Conservation (phyloP, 2,113 vertebrate genomes). For the Uria aalge region DNA sequence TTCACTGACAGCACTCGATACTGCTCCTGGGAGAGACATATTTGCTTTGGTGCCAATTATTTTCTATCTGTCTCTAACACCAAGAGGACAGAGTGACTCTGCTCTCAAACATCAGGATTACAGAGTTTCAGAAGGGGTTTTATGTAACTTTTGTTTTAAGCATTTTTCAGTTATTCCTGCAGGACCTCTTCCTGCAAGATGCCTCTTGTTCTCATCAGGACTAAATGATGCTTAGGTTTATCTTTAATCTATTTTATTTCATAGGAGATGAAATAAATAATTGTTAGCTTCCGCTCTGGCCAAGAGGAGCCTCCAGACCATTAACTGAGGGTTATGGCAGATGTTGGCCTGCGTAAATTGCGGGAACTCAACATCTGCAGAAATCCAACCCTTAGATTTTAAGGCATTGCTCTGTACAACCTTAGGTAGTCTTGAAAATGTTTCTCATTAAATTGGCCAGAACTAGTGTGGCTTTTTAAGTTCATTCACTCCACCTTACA, state of each 20-base stretch:
- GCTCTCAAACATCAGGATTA: neutral
- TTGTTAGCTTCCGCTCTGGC: neutral
- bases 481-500: neutral
- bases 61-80: neutral
- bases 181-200: neutral
- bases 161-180: neutral
- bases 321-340: neutral
- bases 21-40: neutral
- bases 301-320: neutral
- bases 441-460: neutral
- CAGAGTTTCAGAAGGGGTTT: neutral
- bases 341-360: neutral
- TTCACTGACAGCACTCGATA: neutral
- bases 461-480: neutral
- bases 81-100: neutral
- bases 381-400: neutral
- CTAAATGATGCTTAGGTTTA: neutral
- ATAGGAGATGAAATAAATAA: neutral
- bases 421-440: neutral
- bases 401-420: neutral
- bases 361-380: neutral
- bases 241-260: neutral
- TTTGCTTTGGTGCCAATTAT: neutral
- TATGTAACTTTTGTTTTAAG: neutral
- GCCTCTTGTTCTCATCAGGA: neutral